Evolutionary conservation across 2,888 invertebrate genomes (phyloP).

Genomic region (Parnassius mnemosyne): DNA sequence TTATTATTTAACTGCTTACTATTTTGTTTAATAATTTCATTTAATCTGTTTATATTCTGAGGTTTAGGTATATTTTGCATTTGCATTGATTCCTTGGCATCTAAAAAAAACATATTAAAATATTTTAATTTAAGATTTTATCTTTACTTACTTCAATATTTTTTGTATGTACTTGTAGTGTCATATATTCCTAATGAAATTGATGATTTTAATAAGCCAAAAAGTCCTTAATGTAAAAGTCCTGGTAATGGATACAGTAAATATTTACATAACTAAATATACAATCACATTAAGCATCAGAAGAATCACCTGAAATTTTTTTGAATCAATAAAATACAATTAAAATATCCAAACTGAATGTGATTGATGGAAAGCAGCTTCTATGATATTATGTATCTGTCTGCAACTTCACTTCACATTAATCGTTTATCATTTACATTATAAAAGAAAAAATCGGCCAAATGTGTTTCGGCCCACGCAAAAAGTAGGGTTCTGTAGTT

Average conservation of each 20-base stretch:
- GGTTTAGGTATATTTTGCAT: constrained; percentile 44
- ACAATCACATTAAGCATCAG: background rate
- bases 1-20: constrained; percentile 35
- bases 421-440: background rate
- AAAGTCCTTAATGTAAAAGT: no score
- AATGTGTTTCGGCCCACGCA: no score
- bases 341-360: background rate
- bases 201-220: no score
- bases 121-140: background rate
- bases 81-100: constrained; percentile 46
- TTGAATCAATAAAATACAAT: background rate
- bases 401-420: background rate
- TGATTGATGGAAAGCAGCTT: no score
- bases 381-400: background rate
- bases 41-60: constrained; percentile 41
- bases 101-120: constrained; percentile 37
- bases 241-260: no score
- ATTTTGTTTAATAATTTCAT: constrained; percentile 41
- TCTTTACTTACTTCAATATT: background rate
- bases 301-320: background rate
- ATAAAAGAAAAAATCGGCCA: no score
- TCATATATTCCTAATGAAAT: background rate
- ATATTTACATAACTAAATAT: no score
- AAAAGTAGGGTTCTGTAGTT: no score
- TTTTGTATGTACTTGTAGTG: background rate